phyloP scores from a whole-genome alignment of 2,797 vertebrate genomes.

The Danio jaintianensis region DNA sequence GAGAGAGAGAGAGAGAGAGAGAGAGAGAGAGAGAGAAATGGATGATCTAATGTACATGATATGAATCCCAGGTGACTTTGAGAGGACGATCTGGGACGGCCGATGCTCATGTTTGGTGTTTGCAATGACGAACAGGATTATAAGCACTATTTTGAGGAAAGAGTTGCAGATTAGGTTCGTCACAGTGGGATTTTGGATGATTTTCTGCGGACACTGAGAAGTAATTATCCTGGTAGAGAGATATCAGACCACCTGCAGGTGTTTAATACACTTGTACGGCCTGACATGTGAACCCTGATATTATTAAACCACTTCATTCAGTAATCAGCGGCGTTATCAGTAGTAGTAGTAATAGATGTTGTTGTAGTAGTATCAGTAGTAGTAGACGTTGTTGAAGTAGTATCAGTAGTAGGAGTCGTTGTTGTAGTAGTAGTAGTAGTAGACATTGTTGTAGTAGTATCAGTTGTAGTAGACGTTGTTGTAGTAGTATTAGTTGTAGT shows the following conservation, averaged over 20 bases:
- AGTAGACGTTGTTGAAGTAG: too few relatives aligned
- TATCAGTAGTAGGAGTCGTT: too few relatives aligned
- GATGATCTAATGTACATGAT: conserved; percentile 32
- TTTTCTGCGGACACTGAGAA: neutral
- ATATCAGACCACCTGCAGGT: conserved; percentile 30
- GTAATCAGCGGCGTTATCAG: conserved; percentile 3
- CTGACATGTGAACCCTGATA: neutral
- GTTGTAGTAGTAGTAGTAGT: too few relatives aligned
- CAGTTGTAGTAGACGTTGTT: too few relatives aligned
- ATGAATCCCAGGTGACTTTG: conserved; percentile 8
- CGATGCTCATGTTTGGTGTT: neutral
- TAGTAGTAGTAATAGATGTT: too few relatives aligned
- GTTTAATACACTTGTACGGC: conserved; percentile 27
- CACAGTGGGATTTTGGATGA: neutral
- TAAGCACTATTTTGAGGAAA: conserved; percentile 5
- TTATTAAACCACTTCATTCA: conserved; percentile 24
- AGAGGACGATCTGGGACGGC: neutral
- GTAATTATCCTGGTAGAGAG: conserved; percentile 29
- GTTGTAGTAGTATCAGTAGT: too few relatives aligned
- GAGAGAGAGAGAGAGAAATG: neutral
- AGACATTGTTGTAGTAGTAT: too few relatives aligned
- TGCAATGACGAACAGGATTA: neutral
- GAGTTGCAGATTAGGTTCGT: conserved; percentile 5
- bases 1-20: neutral
- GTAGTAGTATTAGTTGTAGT: too few relatives aligned